A percentile compares a stretch with the other conserved stretches of the same genome.
Evolutionary conservation across 2,113 vertebrate species (phyloP).

Genomic region (Lepus americanus): DNA sequence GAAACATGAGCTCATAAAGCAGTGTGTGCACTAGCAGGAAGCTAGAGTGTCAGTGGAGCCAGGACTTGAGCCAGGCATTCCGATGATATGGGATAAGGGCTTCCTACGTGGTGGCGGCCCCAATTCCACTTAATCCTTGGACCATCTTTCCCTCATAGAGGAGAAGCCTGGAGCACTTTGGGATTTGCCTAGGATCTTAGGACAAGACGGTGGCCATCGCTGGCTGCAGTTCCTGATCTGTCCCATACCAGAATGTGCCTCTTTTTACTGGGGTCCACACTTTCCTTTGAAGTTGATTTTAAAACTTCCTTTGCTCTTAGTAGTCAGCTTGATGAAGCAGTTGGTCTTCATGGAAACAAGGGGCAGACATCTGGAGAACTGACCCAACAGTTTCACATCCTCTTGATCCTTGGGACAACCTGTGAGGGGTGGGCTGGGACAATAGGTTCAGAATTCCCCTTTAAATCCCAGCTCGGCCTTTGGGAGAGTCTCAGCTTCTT

Average conservation of each 20-base stretch:
- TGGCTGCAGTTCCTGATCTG: background rate
- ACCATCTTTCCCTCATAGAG: background rate
- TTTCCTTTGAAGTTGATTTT: constrained; percentile 13
- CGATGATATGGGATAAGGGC: too few relatives aligned
- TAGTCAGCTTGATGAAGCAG: background rate
- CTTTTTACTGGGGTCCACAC: background rate
- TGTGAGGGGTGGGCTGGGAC: background rate
- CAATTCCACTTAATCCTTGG: background rate
- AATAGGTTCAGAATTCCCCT: background rate
- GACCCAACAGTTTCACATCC: background rate
- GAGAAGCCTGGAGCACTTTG: background rate
- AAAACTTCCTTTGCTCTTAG: background rate
- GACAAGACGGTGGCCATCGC: background rate
- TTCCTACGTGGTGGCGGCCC: too few relatives aligned
- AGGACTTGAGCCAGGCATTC: too few relatives aligned
- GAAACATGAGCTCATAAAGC: too few relatives aligned
- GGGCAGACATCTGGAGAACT: background rate
- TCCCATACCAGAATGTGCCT: background rate
- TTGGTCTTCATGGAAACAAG: constrained; percentile 2
- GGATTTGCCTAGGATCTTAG: background rate
- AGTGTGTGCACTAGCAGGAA: too few relatives aligned
- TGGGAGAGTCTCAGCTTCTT: background rate
- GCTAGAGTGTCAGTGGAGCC: too few relatives aligned
- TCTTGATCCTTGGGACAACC: background rate
- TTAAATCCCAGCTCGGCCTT: background rate